Conservation (phyloP, 2,113 vertebrate genomes). For the Chinchilla lanigera region DNA sequence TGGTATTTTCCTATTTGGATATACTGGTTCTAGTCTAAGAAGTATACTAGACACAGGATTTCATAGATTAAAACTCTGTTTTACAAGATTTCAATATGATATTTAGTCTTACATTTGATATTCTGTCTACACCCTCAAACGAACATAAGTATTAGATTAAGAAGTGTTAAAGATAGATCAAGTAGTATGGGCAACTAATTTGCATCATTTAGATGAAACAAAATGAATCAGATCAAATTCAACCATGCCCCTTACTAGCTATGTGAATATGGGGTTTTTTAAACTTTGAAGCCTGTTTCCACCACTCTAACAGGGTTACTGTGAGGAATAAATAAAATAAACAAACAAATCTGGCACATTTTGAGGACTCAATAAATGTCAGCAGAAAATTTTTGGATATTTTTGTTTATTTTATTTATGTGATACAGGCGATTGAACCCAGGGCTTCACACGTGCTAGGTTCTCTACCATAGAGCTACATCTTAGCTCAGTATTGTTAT, state of each 20-base stretch:
- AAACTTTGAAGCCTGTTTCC: neutral
- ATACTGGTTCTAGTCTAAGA: neutral
- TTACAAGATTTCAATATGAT: constrained; percentile 29
- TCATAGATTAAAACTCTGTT: constrained; percentile 7
- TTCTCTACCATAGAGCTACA: neutral
- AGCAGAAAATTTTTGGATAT: neutral
- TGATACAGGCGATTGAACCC: neutral
- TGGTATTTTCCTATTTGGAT: neutral
- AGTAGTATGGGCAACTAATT: neutral
- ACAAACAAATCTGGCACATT: neutral
- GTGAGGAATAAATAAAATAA: neutral
- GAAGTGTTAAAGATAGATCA: neutral
- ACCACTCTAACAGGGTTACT: neutral
- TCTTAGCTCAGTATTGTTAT: neutral
- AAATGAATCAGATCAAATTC: constrained; percentile 27
- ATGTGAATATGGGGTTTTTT: neutral
- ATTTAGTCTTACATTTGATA: constrained; percentile 28
- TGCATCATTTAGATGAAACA: constrained; percentile 18
- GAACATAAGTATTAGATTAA: neutral
- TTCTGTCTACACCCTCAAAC: neutral
- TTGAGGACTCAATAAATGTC: neutral
- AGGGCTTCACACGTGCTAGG: neutral
- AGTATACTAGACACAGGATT: neutral
- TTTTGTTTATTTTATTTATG: neutral
- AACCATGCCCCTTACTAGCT: neutral